Evolutionary conservation across 2,797 vertebrate genomes (phyloP).

Genomic region (Lagorchestes hirsutus): DNA sequence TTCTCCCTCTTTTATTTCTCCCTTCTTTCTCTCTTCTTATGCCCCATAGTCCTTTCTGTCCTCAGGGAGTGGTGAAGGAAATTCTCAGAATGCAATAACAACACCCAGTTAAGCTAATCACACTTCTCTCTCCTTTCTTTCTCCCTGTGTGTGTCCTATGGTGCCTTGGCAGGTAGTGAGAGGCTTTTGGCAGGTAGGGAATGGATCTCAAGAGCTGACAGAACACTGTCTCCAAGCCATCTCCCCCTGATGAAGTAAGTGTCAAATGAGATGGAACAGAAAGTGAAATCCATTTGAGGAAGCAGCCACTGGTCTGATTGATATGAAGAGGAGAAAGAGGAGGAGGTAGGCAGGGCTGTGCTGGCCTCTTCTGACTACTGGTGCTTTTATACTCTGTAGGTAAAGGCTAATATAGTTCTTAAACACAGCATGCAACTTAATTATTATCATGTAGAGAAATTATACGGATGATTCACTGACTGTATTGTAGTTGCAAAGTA

Average conservation of each 20-base stretch:
- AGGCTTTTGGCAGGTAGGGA: constrained; percentile 76
- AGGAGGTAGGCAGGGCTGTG: not conserved
- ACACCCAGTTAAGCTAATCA: constrained; percentile 45
- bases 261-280: constrained; percentile 85
- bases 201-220: constrained; percentile 77
- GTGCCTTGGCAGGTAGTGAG: constrained; percentile 64
- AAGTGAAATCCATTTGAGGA: constrained; percentile 80
- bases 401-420: not conserved
- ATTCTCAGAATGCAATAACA: not conserved
- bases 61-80: not conserved
- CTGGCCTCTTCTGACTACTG: not conserved
- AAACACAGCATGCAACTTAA: not conserved
- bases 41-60: not conserved
- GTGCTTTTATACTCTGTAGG: not conserved
- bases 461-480: constrained; percentile 8
- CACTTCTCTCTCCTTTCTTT: constrained; percentile 32
- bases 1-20: not conserved
- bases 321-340: constrained; percentile 55
- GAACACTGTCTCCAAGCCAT: constrained; percentile 74
- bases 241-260: constrained; percentile 85
- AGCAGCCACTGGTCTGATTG: constrained; percentile 62
- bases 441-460: not conserved
- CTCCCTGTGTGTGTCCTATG: constrained; percentile 23
- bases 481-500: not conserved
- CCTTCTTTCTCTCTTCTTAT: not conserved